Percentiles rank a stretch among this genome's conserved stretches.
Evolutionary conservation across 2,797 vertebrate species (phyloP).

Genomic region (Catharus ustulatus): DNA sequence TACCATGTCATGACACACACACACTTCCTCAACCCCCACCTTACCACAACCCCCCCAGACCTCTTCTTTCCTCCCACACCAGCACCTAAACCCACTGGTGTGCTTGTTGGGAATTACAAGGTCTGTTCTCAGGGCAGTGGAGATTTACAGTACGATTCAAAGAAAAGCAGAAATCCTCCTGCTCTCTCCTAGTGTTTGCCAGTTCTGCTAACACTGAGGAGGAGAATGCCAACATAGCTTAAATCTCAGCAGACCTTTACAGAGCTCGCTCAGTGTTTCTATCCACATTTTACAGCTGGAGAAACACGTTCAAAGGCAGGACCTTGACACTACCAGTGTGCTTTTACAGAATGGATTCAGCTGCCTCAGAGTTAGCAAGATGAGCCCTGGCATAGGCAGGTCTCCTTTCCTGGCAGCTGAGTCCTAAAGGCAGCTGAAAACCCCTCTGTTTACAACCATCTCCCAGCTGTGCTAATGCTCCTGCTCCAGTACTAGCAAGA

Average conservation of each 20-base stretch:
- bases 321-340: conserved; percentile 12
- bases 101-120: conserved; percentile 17
- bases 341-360: conserved; percentile 6
- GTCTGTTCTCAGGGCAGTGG: conserved; percentile 4
- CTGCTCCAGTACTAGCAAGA: background rate
- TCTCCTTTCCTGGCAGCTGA: background rate
- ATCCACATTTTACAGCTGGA: conserved; percentile 47
- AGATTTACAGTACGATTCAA: conserved; percentile 39
- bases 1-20: background rate
- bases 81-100: conserved; percentile 46
- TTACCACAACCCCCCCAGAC: background rate
- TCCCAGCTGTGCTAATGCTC: background rate
- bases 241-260: conserved; percentile 56
- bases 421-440: background rate
- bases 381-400: background rate
- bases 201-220: conserved; percentile 40
- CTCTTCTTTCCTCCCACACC: conserved; percentile 7
- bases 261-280: conserved; percentile 11
- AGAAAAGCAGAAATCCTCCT: conserved; percentile 35
- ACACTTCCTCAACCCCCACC: background rate
- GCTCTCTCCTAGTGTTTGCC: background rate
- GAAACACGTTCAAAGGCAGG: conserved; percentile 40
- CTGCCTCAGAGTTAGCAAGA: background rate
- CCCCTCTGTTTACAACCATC: background rate
- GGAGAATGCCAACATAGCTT: conserved; percentile 46